These are phyloP conservation scores for Stegostoma tigrinum DNA, from an alignment of 2,113 vertebrate species.

Conservation along the genomic window DNA sequence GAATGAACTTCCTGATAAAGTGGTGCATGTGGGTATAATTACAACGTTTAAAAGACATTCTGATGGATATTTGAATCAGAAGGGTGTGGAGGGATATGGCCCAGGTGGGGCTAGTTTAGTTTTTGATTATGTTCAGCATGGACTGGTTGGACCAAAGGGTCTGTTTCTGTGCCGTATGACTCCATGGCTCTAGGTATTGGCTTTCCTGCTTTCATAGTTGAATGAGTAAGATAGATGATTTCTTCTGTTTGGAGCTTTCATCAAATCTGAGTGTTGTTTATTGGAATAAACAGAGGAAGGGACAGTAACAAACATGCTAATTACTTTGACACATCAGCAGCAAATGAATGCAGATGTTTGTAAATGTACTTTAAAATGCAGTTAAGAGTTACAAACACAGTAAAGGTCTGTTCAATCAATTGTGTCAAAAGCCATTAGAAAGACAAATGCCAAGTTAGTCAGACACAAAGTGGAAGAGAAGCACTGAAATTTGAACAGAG, in stretches of 20 bases:
- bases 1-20: too few species aligned
- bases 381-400: background rate
- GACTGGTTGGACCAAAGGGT: too few species aligned
- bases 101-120: too few species aligned
- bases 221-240: background rate
- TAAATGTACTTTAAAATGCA: conserved; percentile 16
- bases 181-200: background rate
- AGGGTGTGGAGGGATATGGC: too few species aligned
- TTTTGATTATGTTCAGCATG: too few species aligned
- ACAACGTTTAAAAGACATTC: too few species aligned
- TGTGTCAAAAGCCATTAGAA: background rate
- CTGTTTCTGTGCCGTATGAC: too few species aligned
- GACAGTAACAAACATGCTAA: background rate
- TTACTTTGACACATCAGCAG: background rate
- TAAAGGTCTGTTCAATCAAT: conserved; percentile 1
- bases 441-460: background rate
- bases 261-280: background rate
- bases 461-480: background rate
- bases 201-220: background rate
- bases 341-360: background rate
- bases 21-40: too few species aligned
- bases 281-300: background rate
- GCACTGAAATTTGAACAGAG: background rate
- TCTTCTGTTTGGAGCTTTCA: background rate
- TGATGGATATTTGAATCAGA: too few species aligned